Conservation (phyloP, 2,113 vertebrate genomes). For the Dicerorhinus sumatrensis region DNA sequence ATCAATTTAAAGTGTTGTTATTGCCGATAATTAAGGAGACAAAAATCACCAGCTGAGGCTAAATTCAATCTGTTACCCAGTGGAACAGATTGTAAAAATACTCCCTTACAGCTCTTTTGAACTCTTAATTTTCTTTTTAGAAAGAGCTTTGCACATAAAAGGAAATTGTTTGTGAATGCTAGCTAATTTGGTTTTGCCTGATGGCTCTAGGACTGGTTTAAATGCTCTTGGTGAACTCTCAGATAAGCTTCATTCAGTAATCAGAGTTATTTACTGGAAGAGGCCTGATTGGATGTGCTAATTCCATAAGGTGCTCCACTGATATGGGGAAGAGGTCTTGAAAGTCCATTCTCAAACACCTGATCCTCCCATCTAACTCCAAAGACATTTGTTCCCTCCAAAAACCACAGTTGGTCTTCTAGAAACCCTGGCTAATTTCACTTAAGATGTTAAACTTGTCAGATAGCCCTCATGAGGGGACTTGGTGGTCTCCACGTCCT, state of each 20-base stretch:
- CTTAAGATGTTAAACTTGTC: neutral
- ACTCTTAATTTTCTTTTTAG: neutral
- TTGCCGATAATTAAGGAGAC: constrained; percentile 19
- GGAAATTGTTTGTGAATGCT: constrained; percentile 33
- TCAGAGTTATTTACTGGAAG: neutral
- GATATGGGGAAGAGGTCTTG: neutral
- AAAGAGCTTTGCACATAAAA: constrained; percentile 19
- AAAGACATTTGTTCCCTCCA: neutral
- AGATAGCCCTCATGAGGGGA: neutral
- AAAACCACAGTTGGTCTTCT: neutral
- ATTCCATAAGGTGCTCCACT: neutral
- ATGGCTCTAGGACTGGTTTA: neutral
- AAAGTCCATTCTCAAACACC: neutral
- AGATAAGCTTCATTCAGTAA: neutral
- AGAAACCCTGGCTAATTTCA: neutral
- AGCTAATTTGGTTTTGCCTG: neutral
- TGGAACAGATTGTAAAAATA: constrained; percentile 27
- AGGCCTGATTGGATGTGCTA: neutral
- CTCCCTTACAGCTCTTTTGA: constrained; percentile 37
- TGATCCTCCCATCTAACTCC: neutral
- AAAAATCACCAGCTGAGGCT: constrained; percentile 30
- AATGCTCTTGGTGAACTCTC: neutral
- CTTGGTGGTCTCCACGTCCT: neutral
- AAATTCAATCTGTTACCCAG: constrained; percentile 27
- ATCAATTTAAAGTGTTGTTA: constrained; percentile 33